Evolutionary conservation across 2,113 vertebrate genomes (phyloP).

Genomic region (Aegithalos caudatus): DNA sequence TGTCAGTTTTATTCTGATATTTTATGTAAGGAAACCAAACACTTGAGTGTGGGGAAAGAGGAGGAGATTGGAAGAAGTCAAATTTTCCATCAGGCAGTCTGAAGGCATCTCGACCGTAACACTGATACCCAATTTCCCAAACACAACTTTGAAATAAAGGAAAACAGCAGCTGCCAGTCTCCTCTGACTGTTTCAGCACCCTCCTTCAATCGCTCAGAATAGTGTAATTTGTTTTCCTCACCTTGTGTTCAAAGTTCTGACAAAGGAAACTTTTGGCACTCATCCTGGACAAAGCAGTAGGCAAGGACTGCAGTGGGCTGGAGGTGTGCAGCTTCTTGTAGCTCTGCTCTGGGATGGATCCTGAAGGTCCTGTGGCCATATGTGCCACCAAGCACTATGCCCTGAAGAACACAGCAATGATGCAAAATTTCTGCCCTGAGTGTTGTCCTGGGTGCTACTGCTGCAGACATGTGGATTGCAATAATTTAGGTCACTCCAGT

Average conservation of each 20-base stretch:
- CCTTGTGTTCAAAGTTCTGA: neutral
- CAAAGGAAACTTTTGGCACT: neutral
- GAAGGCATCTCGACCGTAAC: neutral
- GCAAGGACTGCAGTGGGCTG: neutral
- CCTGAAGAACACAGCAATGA: neutral
- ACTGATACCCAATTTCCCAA: neutral
- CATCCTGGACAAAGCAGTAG: neutral
- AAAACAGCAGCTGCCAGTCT: neutral
- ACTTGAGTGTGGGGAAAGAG: neutral
- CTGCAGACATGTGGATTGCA: neutral
- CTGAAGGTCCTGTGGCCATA: neutral
- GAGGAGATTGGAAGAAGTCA: neutral
- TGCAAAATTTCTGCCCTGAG: neutral
- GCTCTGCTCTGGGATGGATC: accelerated
- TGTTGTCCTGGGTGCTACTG: neutral
- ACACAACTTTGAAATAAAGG: neutral
- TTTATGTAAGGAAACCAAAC: conserved; percentile 15
- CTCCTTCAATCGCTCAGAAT: neutral
- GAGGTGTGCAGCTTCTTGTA: neutral
- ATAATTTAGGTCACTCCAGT: neutral
- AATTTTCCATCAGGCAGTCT: conserved; percentile 1
- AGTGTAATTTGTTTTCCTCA: neutral
- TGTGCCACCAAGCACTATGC: neutral
- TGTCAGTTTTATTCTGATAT: neutral
- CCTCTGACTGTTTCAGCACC: neutral